phyloP scores from a whole-genome alignment of 2,888 invertebrate genomes.

The Spisula solida region DNA sequence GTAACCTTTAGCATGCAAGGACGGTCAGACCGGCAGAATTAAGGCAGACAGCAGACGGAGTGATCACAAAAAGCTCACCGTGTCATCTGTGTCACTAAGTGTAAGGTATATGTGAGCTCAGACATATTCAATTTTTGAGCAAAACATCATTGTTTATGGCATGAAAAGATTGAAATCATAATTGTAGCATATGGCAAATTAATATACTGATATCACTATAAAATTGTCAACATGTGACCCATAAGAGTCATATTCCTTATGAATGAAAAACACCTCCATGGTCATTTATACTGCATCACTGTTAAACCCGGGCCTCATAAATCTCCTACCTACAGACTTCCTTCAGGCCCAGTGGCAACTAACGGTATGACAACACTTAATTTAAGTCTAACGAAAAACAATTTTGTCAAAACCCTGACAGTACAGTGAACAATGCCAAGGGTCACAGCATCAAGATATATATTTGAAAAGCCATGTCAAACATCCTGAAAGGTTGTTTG shows the following conservation, averaged over 20 bases:
- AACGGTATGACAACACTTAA: not conserved
- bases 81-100: too few relatives aligned
- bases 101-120: too few relatives aligned
- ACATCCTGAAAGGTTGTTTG: not conserved
- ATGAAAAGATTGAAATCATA: not conserved
- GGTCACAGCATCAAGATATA: not conserved
- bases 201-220: not conserved
- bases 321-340: not conserved
- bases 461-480: slow-evolving; percentile 15
- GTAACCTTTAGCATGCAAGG: too few relatives aligned
- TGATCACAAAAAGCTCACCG: too few relatives aligned
- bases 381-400: not conserved
- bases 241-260: not conserved
- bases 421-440: not conserved
- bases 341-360: not conserved
- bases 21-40: too few relatives aligned
- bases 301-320: not conserved
- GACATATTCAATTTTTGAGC: too few relatives aligned
- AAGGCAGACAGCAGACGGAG: too few relatives aligned
- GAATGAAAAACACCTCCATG: not conserved
- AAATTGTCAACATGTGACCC: not conserved
- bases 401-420: not conserved
- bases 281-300: not conserved
- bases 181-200: not conserved
- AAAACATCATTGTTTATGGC: not conserved